phyloP scores from a whole-genome alignment of 92 coral and sea anemone species.

The Zoanthus sansibaricus region DNA sequence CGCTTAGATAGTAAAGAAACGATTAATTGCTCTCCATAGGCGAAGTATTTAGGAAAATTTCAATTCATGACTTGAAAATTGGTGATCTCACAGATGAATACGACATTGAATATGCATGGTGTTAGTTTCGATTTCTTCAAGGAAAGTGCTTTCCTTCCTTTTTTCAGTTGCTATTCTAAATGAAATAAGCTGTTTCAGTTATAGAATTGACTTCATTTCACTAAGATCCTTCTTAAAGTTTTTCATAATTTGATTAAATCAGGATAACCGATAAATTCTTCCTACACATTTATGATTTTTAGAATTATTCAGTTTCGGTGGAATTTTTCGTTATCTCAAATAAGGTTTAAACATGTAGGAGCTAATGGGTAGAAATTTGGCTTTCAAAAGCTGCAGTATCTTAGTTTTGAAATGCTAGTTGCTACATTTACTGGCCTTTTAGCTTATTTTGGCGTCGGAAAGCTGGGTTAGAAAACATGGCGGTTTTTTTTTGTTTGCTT shows the following conservation, averaged over 20 bases:
- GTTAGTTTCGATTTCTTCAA: constrained; percentile 20
- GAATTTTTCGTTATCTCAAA: neutral
- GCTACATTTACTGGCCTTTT: neutral
- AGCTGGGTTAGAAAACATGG: constrained; percentile 15
- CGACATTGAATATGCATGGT: neutral
- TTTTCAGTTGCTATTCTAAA: neutral
- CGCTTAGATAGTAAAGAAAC: neutral
- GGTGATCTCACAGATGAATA: neutral
- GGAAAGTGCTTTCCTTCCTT: neutral
- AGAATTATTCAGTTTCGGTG: neutral
- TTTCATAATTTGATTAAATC: too few species aligned
- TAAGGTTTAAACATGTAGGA: too few species aligned
- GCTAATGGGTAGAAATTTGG: too few species aligned
- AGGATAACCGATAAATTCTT: too few species aligned
- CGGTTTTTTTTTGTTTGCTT: neutral
- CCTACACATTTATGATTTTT: too few species aligned
- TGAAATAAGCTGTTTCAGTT: too few species aligned
- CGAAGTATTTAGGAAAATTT: neutral
- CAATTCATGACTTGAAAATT: neutral
- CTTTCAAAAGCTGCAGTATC: neutral
- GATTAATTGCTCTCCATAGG: neutral
- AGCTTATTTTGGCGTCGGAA: constrained; percentile 7
- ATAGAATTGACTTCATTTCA: neutral
- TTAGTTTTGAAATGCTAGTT: constrained; percentile 22
- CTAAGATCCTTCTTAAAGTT: neutral